Evolutionary conservation across 2,888 invertebrate species (phyloP).

Genomic region (Sabatieria punctata): DNA sequence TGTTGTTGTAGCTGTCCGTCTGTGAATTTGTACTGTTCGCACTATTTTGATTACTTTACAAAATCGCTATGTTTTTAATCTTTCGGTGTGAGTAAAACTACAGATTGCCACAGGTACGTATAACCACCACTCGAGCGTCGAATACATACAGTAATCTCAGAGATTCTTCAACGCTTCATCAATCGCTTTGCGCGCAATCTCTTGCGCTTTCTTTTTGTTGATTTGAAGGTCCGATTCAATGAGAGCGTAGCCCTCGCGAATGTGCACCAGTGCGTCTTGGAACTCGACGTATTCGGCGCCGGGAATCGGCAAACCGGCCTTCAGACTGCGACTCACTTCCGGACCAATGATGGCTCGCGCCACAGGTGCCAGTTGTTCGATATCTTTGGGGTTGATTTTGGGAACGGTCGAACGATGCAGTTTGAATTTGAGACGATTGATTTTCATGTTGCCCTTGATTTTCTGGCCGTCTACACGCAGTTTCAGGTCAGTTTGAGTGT

Average conservation of each 20-base stretch:
- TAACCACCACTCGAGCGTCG: no score
- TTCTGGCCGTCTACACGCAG: constrained; percentile 17
- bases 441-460: constrained; percentile 20
- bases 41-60: no score
- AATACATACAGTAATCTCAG: no score
- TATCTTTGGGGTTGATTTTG: constrained; percentile 20
- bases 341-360: constrained; percentile 26
- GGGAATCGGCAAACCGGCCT: constrained; percentile 25
- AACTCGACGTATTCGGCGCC: constrained; percentile 14
- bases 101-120: no score
- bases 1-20: no score
- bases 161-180: no score
- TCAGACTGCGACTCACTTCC: constrained; percentile 18
- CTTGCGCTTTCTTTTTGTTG: no score
- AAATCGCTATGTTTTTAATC: no score
- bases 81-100: no score
- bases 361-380: constrained; percentile 23
- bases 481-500: constrained; percentile 22
- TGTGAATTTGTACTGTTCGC: no score
- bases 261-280: neutral
- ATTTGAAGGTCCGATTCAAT: neutral
- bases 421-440: constrained; percentile 14
- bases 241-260: neutral
- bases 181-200: no score
- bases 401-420: constrained; percentile 4